phyloP scores from a whole-genome alignment of 1,140 invertebrate genomes.

The Triops cancriformis region DNA sequence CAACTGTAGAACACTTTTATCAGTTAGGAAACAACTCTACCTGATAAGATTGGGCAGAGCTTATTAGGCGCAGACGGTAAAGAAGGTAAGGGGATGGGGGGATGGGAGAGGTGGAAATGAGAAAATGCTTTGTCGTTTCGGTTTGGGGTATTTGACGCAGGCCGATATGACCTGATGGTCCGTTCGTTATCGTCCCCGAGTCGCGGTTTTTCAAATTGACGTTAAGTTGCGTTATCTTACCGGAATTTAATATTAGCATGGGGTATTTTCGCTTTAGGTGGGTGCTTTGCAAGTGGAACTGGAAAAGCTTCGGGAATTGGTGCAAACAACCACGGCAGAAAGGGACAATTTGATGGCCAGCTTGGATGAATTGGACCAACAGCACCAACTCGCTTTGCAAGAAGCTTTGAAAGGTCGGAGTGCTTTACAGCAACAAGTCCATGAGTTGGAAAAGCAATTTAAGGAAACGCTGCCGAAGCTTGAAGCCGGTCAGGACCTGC shows the following conservation, averaged over 20 bases:
- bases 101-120: neutral
- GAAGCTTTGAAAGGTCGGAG: conserved; percentile 13
- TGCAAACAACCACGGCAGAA: conserved; percentile 38
- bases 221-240: no score
- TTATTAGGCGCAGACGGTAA: neutral
- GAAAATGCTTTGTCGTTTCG: neutral
- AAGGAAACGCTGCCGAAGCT: neutral
- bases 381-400: conserved; percentile 55
- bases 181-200: neutral
- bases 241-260: neutral
- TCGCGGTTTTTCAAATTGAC: neutral
- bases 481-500: neutral
- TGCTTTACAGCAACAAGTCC: conserved; percentile 2
- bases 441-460: conserved; percentile 14
- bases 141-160: neutral
- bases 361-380: conserved; percentile 60
- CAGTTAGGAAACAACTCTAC: neutral
- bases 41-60: neutral
- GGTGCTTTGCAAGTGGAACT: conserved; percentile 28
- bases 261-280: neutral
- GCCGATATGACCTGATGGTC: neutral
- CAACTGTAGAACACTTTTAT: neutral
- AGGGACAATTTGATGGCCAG: conserved; percentile 48
- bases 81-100: neutral
- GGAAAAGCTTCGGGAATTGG: conserved; percentile 28